These are phyloP conservation scores for Rhinolophus ferrumequinum DNA, from an alignment of 2,113 vertebrate species.

Conservation along the genomic window DNA sequence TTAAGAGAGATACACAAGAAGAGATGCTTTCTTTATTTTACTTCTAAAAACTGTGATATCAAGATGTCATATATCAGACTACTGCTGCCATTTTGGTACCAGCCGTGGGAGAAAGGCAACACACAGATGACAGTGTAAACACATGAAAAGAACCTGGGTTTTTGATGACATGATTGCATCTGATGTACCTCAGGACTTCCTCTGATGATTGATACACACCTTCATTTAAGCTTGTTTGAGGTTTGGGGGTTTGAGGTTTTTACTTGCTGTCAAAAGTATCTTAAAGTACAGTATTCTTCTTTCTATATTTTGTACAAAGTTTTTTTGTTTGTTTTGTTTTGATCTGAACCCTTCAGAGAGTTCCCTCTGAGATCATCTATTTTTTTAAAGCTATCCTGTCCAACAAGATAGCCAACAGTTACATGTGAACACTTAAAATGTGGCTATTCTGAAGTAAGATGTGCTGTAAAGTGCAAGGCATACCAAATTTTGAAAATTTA, in stretches of 20 bases:
- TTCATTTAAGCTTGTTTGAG: slow-evolving; percentile 52
- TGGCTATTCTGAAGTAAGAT: not conserved
- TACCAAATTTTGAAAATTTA: not conserved
- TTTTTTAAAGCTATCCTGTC: not conserved
- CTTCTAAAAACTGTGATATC: not conserved
- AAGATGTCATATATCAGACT: not conserved
- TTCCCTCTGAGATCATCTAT: not conserved
- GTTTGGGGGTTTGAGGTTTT: slow-evolving; percentile 24
- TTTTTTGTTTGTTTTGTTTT: not conserved
- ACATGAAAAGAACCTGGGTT: slow-evolving; percentile 7
- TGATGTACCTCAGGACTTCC: slow-evolving; percentile 3
- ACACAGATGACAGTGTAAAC: not conserved
- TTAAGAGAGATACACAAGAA: not conserved
- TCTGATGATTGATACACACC: not conserved
- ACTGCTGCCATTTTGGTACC: not conserved
- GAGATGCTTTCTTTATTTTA: not conserved
- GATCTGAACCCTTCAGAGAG: slow-evolving; percentile 36
- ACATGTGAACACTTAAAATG: not conserved
- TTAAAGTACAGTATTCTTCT: slow-evolving; percentile 14
- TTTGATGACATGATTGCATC: slow-evolving; percentile 28
- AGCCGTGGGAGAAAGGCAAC: not conserved
- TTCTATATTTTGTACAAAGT: not conserved
- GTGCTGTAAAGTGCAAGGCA: not conserved
- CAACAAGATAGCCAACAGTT: not conserved
- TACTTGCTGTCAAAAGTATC: not conserved